Evolutionary conservation across 2,888 invertebrate genomes (phyloP), one percentile per base, ranked within the genome.

Genomic region (Tortricodes alternella): DNA sequence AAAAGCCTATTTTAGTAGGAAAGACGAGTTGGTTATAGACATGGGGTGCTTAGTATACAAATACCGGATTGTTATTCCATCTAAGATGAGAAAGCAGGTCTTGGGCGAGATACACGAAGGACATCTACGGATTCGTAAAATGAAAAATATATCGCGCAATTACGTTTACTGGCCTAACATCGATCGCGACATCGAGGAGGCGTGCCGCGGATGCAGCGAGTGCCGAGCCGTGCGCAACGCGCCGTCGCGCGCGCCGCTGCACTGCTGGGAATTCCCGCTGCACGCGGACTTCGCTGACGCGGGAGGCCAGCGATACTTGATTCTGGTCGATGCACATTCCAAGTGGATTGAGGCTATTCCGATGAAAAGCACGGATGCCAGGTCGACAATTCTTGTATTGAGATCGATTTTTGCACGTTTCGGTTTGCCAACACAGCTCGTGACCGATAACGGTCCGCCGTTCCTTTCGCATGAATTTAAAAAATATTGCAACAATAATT

Each of bases 1-100:
- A 3, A 52, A 49, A 29, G 38, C 56, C 1, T 63, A 60, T 51
- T 63, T 53, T 29, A 9, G 7, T 8, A 16, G 61, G 3, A 58
- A 48, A 24, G n/a, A 46, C 2, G 55, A 61, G 9, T 34, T 63
- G 18, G 11, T 32, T n/a, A 8, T 56, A 5, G 61, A 63, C 19
- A 11, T 38, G 11, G 59, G 55, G 3, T 63, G 60, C 43, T 21
- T 63, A 3, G 44, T 63, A 19, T 63, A 57, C 35, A 59, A 55
- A 46, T 53, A 63, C 16, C 35, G 61, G 27, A 34, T 63, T 3
- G 35, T 62, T 2, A 51, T 62, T 18, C 60, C 62, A 3, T 6
- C 13, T 1, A 24, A 15, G 1, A 15, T 58, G 11, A 13, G 18
- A 4, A 46, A 50, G 4, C 24, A n/a, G 3, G 18, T 62, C 0